phyloP scores from a whole-genome alignment of 23 tunicate species.

The Oikopleura vanhoeffeni region DNA sequence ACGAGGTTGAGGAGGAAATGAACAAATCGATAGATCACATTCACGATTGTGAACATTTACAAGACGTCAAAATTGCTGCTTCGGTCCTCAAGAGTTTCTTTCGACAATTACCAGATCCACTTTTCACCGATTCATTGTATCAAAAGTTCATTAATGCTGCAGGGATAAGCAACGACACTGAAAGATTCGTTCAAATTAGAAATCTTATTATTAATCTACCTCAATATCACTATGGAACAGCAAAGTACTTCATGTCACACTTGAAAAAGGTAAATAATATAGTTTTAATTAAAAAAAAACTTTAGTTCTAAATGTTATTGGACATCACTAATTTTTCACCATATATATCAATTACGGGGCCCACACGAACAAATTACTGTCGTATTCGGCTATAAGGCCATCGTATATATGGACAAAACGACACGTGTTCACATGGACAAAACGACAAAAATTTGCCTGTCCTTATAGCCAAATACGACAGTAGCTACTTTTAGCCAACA shows the following conservation, averaged over 20 bases:
- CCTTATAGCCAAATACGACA: too few relatives aligned
- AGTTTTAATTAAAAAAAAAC: too few relatives aligned
- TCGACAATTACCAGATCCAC: conserved; percentile 7
- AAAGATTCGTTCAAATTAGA: not conserved
- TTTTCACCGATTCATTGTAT: not conserved
- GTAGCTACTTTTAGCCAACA: too few relatives aligned
- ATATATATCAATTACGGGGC: too few relatives aligned
- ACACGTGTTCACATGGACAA: too few relatives aligned
- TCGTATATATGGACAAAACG: too few relatives aligned
- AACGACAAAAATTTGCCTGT: too few relatives aligned
- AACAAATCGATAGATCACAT: conserved; percentile 3
- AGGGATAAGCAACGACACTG: not conserved
- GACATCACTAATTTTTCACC: too few relatives aligned
- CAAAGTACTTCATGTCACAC: conserved; percentile 8
- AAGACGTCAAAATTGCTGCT: conserved; percentile 1
- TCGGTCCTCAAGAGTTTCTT: conserved; percentile 9
- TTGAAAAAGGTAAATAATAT: not conserved
- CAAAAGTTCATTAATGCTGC: not conserved
- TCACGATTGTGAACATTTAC: not conserved
- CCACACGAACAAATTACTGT: too few relatives aligned
- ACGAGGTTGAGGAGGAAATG: conserved; percentile 11
- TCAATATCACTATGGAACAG: conserved; percentile 3
- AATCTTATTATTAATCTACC: not conserved
- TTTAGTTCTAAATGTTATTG: too few relatives aligned
- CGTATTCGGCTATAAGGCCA: too few relatives aligned